Conservation (phyloP, 2,888 invertebrate genomes). For the Tetropium fuscum region DNA sequence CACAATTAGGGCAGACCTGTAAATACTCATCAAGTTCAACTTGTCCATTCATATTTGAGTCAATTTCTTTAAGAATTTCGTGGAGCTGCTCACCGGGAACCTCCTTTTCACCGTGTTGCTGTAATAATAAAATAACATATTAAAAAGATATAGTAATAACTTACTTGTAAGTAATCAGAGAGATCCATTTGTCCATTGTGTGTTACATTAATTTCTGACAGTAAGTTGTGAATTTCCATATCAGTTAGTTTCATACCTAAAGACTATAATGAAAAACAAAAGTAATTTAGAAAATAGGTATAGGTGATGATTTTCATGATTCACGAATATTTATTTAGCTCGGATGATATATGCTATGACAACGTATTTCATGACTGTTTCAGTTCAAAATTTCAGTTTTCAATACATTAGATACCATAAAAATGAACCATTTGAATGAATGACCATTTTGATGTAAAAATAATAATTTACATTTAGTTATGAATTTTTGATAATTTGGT, state of each 20-base stretch:
- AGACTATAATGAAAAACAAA: slow-evolving; percentile 64
- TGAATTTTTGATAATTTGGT: neutral
- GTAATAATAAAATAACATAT: slow-evolving; percentile 63
- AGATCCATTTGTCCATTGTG: slow-evolving; percentile 91
- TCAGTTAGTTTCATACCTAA: slow-evolving; percentile 74
- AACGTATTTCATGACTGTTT: too few relatives aligned
- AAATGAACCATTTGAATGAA: too few relatives aligned
- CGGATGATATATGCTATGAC: too few relatives aligned
- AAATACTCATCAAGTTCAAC: slow-evolving; percentile 99
- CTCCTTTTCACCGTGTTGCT: slow-evolving; percentile 84
- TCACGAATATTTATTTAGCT: too few relatives aligned
- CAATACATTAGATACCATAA: too few relatives aligned
- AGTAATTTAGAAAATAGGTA: too few relatives aligned
- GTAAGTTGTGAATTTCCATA: slow-evolving; percentile 81
- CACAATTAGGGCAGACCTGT: slow-evolving; percentile 79
- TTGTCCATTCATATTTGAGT: slow-evolving; percentile 99
- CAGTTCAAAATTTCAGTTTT: too few relatives aligned
- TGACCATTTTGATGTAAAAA: too few relatives aligned
- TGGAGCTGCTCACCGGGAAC: slow-evolving; percentile 94
- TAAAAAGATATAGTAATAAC: slow-evolving; percentile 41
- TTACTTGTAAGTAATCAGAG: slow-evolving; percentile 91
- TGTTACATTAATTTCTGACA: slow-evolving; percentile 86
- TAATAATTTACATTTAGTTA: neutral
- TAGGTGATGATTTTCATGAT: too few relatives aligned
- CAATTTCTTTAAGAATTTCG: slow-evolving; percentile 97